Conservation (phyloP, 1,140 invertebrate genomes). For the Heliconius hewitsoni region DNA sequence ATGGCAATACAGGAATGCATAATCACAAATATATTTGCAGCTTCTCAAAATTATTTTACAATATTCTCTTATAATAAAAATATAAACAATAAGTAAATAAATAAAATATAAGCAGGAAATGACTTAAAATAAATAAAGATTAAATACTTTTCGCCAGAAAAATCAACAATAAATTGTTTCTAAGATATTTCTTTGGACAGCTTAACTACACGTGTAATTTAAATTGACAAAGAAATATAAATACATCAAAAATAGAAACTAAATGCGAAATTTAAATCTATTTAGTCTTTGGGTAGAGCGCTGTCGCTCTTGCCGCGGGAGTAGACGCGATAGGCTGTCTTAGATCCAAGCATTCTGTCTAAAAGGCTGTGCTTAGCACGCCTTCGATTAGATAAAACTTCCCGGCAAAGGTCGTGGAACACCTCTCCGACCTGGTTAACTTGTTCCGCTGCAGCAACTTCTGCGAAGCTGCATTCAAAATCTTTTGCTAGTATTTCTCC, state of each 20-base stretch:
- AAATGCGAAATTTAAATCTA: slow-evolving; percentile 38
- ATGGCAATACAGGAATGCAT: slow-evolving; percentile 6
- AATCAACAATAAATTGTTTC: not conserved
- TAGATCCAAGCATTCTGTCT: slow-evolving; percentile 90
- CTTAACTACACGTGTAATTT: not conserved
- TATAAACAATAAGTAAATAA: not conserved
- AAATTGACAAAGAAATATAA: slow-evolving; percentile 14
- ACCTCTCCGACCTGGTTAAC: slow-evolving; percentile 90
- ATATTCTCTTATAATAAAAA: not conserved
- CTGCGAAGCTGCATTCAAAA: slow-evolving; percentile 92
- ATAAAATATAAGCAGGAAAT: not conserved
- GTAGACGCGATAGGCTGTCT: slow-evolving; percentile 87
- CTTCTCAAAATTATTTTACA: not conserved
- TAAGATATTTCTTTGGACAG: too few species aligned
- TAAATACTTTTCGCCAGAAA: not conserved
- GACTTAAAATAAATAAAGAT: not conserved
- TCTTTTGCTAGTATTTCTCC: slow-evolving; percentile 93
- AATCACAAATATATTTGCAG: not conserved
- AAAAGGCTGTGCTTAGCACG: slow-evolving; percentile 92
- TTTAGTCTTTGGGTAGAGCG: slow-evolving; percentile 90
- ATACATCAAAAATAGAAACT: slow-evolving; percentile 22
- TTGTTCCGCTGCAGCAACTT: slow-evolving; percentile 94
- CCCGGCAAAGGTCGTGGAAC: slow-evolving; percentile 91
- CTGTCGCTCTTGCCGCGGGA: slow-evolving; percentile 92
- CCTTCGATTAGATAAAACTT: slow-evolving; percentile 88